These are phyloP conservation scores for Xiphydria camelus DNA, from an alignment of 2,888 invertebrate species.

Conservation along the genomic window DNA sequence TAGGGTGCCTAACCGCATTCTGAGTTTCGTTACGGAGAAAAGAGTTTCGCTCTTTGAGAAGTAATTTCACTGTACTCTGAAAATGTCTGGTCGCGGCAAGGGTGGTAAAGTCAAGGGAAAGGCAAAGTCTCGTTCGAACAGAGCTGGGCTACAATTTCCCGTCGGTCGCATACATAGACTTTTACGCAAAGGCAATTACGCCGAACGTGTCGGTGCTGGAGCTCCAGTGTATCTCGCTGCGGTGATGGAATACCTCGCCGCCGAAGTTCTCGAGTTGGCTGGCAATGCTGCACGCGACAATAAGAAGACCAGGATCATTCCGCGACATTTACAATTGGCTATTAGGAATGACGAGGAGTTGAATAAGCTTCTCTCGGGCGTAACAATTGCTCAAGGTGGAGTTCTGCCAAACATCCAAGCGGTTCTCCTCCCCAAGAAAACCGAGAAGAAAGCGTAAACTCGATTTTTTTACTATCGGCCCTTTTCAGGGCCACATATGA, in stretches of 20 bases:
- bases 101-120: conserved; percentile 35
- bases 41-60: neutral
- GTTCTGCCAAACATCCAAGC: conserved; percentile 80
- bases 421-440: conserved; percentile 74
- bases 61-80: too few species aligned
- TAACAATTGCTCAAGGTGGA: conserved; percentile 82
- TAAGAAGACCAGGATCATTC: conserved; percentile 69
- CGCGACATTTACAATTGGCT: conserved; percentile 77
- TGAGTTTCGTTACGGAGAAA: too few species aligned
- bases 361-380: conserved; percentile 73
- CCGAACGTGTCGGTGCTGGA: conserved; percentile 63
- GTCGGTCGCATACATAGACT: conserved; percentile 66
- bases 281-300: conserved; percentile 72
- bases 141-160: conserved; percentile 65
- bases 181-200: conserved; percentile 66
- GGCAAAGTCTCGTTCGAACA: conserved; percentile 57
- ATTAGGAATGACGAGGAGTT: conserved; percentile 81
- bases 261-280: conserved; percentile 71
- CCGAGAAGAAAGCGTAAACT: conserved; percentile 47
- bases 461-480: conserved; percentile 18
- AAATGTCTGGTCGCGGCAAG: conserved; percentile 39
- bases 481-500: conserved; percentile 29
- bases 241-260: conserved; percentile 69
- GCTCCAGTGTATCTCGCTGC: conserved; percentile 64
- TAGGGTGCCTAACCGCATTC: neutral